These are phyloP conservation scores for Halcyon malimbica DNA, from an alignment of 2,113 vertebrate species.

Conservation along the genomic window DNA sequence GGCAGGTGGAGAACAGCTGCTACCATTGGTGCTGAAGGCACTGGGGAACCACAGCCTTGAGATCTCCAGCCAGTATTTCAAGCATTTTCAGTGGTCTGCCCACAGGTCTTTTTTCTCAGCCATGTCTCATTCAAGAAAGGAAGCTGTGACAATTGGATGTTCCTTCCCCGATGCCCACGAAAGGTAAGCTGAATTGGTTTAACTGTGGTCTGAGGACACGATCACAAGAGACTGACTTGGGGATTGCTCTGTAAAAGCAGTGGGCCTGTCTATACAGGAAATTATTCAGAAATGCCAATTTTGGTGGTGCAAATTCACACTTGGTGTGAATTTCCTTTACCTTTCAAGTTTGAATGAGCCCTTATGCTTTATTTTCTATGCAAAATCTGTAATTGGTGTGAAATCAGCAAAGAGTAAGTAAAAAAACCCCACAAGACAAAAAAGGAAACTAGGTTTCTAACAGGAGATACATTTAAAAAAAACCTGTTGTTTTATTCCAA, in stretches of 20 bases:
- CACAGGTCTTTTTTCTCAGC: not conserved
- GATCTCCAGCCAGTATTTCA: not conserved
- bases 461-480: not conserved
- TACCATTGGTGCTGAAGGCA: not conserved
- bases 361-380: not conserved
- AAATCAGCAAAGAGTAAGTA: not conserved
- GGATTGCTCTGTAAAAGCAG: not conserved
- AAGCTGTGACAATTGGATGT: not conserved
- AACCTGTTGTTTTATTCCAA: not conserved
- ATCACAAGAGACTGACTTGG: not conserved
- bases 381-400: not conserved
- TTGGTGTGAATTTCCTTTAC: not conserved
- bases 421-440: not conserved
- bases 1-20: not conserved
- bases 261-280: not conserved
- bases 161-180: not conserved
- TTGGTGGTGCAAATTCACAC: not conserved
- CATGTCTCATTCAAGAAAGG: not conserved
- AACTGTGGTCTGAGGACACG: not conserved
- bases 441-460: not conserved
- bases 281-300: not conserved
- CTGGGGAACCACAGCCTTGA: accelerated
- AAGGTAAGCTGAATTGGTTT: not conserved
- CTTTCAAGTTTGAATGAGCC: not conserved
- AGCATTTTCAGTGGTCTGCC: not conserved